phyloP scores from a whole-genome alignment of 2,797 vertebrate species.

The Malurus leucopterus region DNA sequence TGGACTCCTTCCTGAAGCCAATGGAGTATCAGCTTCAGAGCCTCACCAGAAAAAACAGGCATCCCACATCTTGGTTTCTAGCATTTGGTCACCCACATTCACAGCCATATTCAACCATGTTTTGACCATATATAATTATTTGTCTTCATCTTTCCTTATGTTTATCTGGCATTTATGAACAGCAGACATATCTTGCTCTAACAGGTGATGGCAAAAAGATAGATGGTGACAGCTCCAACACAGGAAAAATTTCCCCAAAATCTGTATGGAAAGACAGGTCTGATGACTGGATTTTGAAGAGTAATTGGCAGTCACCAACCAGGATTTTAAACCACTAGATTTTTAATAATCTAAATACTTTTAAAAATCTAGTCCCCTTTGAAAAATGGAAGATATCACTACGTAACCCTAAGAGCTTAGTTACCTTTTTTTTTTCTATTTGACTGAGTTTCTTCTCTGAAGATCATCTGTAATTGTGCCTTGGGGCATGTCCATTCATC shows the following conservation, averaged over 20 bases:
- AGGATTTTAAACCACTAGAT: neutral
- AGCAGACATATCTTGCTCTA: neutral
- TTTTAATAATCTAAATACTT: neutral
- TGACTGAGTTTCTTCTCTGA: neutral
- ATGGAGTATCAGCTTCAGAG: neutral
- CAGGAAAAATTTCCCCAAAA: neutral
- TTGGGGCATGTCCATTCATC: neutral
- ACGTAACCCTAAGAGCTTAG: neutral
- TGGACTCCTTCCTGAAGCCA: neutral
- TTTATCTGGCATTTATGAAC: neutral
- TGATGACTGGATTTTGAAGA: neutral
- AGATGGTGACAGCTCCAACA: neutral
- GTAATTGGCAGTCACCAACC: neutral
- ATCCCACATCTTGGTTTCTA: neutral
- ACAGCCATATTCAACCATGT: neutral
- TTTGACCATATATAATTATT: neutral
- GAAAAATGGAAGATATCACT: neutral
- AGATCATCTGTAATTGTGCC: neutral
- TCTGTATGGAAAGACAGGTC: neutral
- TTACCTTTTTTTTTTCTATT: neutral
- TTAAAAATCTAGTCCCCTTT: neutral
- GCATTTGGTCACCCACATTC: neutral
- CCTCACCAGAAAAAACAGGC: neutral
- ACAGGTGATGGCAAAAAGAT: neutral
- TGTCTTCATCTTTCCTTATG: neutral